A percentile compares a stretch with the other conserved stretches of the same genome.
phyloP scores from a whole-genome alignment of 2,888 invertebrate species.

The Limnephilus marmoratus region DNA sequence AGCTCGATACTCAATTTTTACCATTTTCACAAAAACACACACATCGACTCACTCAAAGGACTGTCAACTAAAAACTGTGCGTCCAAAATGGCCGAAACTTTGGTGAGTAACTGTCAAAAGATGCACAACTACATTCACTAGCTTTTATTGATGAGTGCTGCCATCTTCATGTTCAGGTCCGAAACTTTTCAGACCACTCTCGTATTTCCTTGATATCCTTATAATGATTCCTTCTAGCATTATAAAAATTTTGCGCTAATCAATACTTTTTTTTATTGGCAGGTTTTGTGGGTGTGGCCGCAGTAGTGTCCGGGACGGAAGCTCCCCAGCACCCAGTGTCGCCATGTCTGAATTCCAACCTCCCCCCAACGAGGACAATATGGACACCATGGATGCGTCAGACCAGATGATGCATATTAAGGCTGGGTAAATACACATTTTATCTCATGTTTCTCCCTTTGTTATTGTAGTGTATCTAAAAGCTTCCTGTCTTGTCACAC shows the following conservation, averaged over 20 bases:
- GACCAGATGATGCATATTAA: constrained; percentile 51
- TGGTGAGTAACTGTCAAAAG: too few species aligned
- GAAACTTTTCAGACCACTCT: too few species aligned
- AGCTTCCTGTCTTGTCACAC: too few species aligned
- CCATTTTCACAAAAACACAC: too few species aligned
- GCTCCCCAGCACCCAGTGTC: not conserved
- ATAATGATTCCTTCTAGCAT: not conserved
- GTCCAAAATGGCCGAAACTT: too few species aligned
- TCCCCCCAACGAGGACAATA: constrained; percentile 38
- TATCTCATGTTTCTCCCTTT: not conserved
- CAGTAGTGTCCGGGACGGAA: not conserved
- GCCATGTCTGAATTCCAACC: constrained; percentile 36
- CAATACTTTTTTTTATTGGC: not conserved
- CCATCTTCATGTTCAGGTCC: too few species aligned
- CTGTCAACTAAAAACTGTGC: too few species aligned
- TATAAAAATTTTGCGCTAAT: not conserved
- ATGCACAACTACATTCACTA: too few species aligned
- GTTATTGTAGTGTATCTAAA: too few species aligned
- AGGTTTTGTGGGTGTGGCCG: not conserved
- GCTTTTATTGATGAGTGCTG: too few species aligned
- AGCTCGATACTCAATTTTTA: too few species aligned
- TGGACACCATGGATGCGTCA: constrained; percentile 52
- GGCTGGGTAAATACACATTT: constrained; percentile 38
- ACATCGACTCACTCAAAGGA: too few species aligned
- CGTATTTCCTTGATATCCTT: not conserved